Conservation (phyloP, 2,888 invertebrate species). For the Netelia inedita region DNA sequence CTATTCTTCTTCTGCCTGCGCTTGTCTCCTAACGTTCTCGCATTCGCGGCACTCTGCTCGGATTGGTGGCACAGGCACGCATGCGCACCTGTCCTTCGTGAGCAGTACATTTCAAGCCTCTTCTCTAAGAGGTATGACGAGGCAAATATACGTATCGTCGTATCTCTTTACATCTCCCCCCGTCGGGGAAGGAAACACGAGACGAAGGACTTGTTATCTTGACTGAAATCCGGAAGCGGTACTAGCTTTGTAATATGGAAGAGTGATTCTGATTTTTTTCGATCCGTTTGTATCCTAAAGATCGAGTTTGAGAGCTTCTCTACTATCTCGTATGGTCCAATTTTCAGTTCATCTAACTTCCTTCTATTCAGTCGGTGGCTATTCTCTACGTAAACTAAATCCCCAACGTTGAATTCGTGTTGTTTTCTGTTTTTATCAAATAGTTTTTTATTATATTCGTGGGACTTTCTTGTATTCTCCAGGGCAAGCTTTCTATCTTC, state of each 20-base stretch:
- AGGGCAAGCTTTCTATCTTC: slow-evolving; percentile 72
- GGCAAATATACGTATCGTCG: too few species aligned
- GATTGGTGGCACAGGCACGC: too few species aligned
- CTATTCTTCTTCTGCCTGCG: too few species aligned
- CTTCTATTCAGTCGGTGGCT: slow-evolving; percentile 73
- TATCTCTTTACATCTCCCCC: too few species aligned
- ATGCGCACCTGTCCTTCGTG: too few species aligned
- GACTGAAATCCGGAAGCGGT: slow-evolving; percentile 1
- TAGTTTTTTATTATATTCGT: slow-evolving; percentile 72
- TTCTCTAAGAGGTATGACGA: too few species aligned
- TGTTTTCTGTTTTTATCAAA: slow-evolving; percentile 72
- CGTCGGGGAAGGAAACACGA: too few species aligned
- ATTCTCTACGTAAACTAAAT: slow-evolving; percentile 75
- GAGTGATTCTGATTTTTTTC: slow-evolving; percentile 54
- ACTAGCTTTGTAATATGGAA: slow-evolving; percentile 47
- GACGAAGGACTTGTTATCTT: slow-evolving; percentile 10
- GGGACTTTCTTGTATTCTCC: slow-evolving; percentile 71
- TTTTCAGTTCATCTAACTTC: slow-evolving; percentile 73
- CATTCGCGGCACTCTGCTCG: too few species aligned
- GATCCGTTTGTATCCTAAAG: slow-evolving; percentile 66
- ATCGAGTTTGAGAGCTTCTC: slow-evolving; percentile 72
- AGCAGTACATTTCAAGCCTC: too few species aligned
- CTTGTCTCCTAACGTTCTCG: too few species aligned
- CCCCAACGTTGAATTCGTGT: slow-evolving; percentile 73
- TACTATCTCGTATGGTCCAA: slow-evolving; percentile 70